A percentile compares a stretch with the other conserved stretches of the same genome.
phyloP scores from a whole-genome alignment of 2,797 vertebrate genomes.

The Amphiprion clarkii region DNA sequence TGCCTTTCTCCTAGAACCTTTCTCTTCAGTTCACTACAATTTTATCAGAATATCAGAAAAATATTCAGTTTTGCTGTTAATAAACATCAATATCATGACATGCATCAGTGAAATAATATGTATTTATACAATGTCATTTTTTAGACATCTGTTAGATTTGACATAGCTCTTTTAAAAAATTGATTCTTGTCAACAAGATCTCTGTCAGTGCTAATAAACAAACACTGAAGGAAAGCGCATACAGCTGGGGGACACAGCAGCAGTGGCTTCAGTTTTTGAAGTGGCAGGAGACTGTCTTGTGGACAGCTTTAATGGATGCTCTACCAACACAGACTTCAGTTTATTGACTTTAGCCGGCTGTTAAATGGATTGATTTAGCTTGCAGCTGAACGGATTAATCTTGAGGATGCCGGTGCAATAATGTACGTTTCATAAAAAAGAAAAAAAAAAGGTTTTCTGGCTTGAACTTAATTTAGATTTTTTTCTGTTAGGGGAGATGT shows the following conservation, averaged over 20 bases:
- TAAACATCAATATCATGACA: too few relatives aligned
- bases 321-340: constrained; percentile 39
- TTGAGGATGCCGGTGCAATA: constrained; percentile 26
- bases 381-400: constrained; percentile 34
- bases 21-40: too few relatives aligned
- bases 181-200: constrained; percentile 24
- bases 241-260: constrained; percentile 6
- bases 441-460: not conserved
- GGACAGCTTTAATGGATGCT: constrained; percentile 52
- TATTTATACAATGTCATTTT: constrained; percentile 12
- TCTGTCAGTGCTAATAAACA: constrained; percentile 31
- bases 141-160: not conserved
- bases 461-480: constrained; percentile 3
- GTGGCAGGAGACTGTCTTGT: constrained; percentile 43
- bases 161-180: constrained; percentile 21
- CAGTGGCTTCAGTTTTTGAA: constrained; percentile 33
- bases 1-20: too few relatives aligned
- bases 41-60: too few relatives aligned
- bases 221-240: constrained; percentile 24
- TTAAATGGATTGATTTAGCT: constrained; percentile 47
- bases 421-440: not conserved
- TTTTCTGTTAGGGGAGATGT: not conserved
- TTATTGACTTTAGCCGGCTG: constrained; percentile 54
- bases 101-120: too few relatives aligned
- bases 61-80: too few relatives aligned